Evolutionary conservation across 2,113 vertebrate genomes (phyloP).

Genomic region (Ahaetulla prasina): DNA sequence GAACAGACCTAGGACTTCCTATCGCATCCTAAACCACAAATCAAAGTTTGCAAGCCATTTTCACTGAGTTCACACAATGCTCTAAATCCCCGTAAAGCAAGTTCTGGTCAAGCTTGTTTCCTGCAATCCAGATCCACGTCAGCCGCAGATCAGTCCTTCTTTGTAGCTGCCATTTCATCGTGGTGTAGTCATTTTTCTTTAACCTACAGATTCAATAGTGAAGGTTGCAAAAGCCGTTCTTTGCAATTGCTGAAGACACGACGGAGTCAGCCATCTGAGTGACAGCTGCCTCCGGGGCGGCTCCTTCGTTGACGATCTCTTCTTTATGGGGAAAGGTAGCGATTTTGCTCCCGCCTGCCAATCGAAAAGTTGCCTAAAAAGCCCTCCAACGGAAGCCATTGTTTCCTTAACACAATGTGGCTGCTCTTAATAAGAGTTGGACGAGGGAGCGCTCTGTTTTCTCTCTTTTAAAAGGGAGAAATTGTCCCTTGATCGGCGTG

Average conservation of each 20-base stretch:
- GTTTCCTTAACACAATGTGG: constrained; percentile 14
- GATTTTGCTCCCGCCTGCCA: background rate
- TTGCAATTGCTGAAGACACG: background rate
- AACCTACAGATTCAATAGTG: background rate
- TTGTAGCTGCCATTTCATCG: background rate
- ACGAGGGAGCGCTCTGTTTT: constrained; percentile 6
- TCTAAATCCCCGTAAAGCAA: background rate
- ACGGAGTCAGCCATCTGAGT: background rate
- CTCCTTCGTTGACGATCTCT: background rate
- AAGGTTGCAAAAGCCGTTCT: background rate
- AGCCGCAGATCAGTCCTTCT: background rate
- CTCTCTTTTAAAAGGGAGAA: constrained; percentile 22
- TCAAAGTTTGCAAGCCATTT: background rate
- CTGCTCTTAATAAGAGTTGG: constrained; percentile 24
- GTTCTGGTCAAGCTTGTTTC: background rate
- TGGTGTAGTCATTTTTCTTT: background rate
- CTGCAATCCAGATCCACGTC: background rate
- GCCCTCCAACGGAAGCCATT: background rate
- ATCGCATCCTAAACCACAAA: background rate
- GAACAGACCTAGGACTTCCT: background rate
- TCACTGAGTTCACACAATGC: background rate
- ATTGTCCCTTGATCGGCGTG: constrained; percentile 12
- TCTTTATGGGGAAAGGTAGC: accelerated
- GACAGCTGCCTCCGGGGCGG: accelerated
- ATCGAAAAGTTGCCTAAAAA: background rate